Base-by-base conservation (phyloP, 2,888 invertebrate genomes). In the Boloria selene region DNA sequence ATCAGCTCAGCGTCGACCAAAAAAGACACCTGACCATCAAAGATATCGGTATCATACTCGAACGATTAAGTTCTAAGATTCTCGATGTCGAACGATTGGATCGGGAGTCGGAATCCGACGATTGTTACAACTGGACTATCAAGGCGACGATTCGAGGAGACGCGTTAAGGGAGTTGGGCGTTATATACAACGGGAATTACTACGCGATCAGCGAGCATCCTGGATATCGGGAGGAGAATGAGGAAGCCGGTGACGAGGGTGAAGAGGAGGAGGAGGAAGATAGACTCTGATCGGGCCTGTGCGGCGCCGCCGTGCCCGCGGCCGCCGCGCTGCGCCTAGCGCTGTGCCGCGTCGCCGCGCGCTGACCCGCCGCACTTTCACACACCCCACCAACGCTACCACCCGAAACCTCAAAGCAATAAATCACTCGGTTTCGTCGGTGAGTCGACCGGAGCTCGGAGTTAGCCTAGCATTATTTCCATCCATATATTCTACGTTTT, bases 121-220 rank as follows among this genome's bases (percentile, higher is more conserved):
- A 98, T 88, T 97, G 97, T 85, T 97, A 97, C 93, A 97, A 98
- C 90, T 98, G 98, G 98, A 98, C 98, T 88, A 98, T 98, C 93
- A 98, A 97, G 90, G 98, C 98, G 79, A 97, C 97, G 77, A 98
- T 98, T 83, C 94, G 97, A 70, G 98, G 98, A 61, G 97, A 98
- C 88, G 96, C 97, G 77, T 92, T 98, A 79, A 94, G 97, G 67
- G 98, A 98, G 88, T 93, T 98, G 72, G 98, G 98, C 72, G 97
- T 98, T 77, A 97, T 98, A 84, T 98, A 98, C 93, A 97, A 98
- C 90, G 97, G 97, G 72, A 98, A 97, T 92, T 98, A 97, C 90
- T 98, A 98, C 92, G 97, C 97, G 76, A 97, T 98, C 86, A 97
- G 97, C 81, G 98, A 98, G 88, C 98, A 98, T 89, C 98, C 98